Evolutionary conservation across 2,113 vertebrate species (phyloP).

Genomic region (Eidolon helvum): DNA sequence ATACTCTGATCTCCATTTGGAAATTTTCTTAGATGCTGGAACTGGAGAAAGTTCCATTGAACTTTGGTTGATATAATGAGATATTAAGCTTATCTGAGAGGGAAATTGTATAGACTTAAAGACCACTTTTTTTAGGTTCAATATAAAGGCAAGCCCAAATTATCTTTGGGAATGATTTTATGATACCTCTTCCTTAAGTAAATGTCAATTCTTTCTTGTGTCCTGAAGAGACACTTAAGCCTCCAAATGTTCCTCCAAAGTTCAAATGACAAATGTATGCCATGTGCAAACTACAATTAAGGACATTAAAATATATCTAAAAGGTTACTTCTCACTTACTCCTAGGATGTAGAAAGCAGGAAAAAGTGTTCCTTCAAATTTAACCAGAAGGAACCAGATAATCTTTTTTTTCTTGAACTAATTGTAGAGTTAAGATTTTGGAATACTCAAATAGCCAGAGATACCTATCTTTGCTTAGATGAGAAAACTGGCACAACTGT

Average conservation of each 20-base stretch:
- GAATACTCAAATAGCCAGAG: background rate
- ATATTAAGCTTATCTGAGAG: background rate
- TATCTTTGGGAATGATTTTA: slow-evolving; percentile 61
- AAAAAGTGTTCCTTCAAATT: slow-evolving; percentile 13
- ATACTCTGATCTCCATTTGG: background rate
- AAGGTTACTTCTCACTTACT: slow-evolving; percentile 66
- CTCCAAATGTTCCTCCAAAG: slow-evolving; percentile 72
- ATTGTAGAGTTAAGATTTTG: background rate
- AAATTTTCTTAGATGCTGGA: background rate
- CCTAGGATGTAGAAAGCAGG: slow-evolving; percentile 30
- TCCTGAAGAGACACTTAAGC: slow-evolving; percentile 67
- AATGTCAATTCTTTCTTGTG: slow-evolving; percentile 67
- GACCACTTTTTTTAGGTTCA: slow-evolving; percentile 21
- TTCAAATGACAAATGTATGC: slow-evolving; percentile 72
- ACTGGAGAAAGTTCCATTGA: background rate
- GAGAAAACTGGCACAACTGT: background rate
- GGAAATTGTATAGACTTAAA: background rate
- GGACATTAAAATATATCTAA: slow-evolving; percentile 69
- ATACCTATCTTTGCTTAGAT: background rate
- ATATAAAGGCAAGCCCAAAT: slow-evolving; percentile 46
- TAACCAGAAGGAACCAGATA: background rate
- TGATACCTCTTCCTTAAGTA: slow-evolving; percentile 59
- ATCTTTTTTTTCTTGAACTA: background rate
- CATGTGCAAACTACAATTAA: slow-evolving; percentile 73
- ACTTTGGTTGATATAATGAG: background rate